These are phyloP conservation scores for Clarias gariepinus DNA, from an alignment of 2,113 vertebrate genomes.

Conservation along the genomic window DNA sequence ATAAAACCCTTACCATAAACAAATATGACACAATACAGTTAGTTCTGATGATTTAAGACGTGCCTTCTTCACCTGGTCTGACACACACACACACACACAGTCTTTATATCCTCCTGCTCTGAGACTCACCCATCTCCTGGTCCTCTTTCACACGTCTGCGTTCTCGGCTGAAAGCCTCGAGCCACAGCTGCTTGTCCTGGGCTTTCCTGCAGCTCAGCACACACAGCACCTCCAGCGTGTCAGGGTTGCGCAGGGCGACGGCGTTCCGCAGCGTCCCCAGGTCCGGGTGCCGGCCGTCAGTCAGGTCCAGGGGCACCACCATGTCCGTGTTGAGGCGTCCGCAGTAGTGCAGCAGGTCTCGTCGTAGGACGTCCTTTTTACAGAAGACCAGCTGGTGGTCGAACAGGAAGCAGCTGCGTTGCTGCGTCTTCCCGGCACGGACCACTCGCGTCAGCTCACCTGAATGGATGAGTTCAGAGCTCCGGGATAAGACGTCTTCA, in stretches of 20 bases:
- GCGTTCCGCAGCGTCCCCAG: constrained; percentile 85
- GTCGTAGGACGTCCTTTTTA: constrained; percentile 92
- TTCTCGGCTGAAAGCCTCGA: constrained; percentile 85
- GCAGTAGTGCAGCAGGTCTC: constrained; percentile 93
- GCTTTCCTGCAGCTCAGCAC: constrained; percentile 87
- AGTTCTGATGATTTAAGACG: background rate
- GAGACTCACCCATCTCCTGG: constrained; percentile 84
- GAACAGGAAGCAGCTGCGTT: constrained; percentile 94
- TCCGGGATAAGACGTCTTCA: constrained; percentile 84
- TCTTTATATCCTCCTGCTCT: background rate
- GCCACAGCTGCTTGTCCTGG: constrained; percentile 90
- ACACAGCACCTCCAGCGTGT: constrained; percentile 78
- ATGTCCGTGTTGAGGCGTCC: constrained; percentile 86
- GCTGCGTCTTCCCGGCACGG: constrained; percentile 89
- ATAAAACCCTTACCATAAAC: too few relatives aligned
- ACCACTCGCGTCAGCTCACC: constrained; percentile 87
- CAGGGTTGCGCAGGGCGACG: constrained; percentile 80
- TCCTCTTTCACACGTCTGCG: constrained; percentile 88
- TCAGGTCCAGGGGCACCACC: constrained; percentile 77
- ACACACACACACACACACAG: background rate
- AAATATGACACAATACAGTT: background rate
- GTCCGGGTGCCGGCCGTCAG: constrained; percentile 84
- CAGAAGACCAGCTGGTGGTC: constrained; percentile 97
- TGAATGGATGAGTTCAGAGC: constrained; percentile 94
- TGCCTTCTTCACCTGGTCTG: background rate